Percentiles rank a stretch among this genome's conserved stretches.
These are phyloP conservation scores for Tipula helvola DNA, from an alignment of 2,888 invertebrate species.

Conservation along the genomic window DNA sequence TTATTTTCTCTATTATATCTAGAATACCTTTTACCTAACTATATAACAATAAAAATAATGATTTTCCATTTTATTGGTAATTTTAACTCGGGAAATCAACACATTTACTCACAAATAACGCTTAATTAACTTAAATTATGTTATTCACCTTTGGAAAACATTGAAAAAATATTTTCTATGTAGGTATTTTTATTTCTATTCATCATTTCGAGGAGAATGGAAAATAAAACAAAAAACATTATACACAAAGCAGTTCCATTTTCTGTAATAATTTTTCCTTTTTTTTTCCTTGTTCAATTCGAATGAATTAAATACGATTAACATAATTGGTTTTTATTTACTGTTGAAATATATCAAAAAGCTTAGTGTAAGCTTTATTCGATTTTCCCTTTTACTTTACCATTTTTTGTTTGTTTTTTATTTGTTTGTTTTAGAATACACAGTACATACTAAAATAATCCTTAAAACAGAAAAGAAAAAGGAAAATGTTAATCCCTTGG, in stretches of 20 bases:
- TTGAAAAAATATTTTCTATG: neutral
- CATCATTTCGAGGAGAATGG: neutral
- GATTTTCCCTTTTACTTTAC: neutral
- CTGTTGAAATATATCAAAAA: slow-evolving; percentile 4
- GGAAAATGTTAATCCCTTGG: neutral
- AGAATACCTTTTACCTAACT: neutral
- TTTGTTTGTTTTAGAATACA: neutral
- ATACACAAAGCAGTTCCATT: neutral
- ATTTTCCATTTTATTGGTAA: neutral
- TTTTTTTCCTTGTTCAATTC: neutral
- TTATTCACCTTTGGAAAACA: neutral
- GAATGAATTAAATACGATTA: neutral
- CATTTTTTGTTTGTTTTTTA: neutral
- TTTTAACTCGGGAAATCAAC: neutral
- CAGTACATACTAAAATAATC: neutral
- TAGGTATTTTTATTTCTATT: neutral
- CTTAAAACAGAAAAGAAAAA: neutral
- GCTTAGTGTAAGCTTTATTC: neutral
- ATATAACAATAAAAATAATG: neutral
- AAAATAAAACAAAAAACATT: neutral
- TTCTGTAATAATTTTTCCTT: neutral
- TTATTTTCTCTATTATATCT: neutral
- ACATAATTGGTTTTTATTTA: slow-evolving; percentile 4
- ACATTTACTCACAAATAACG: neutral
- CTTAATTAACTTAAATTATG: neutral